Percentiles rank a stretch among this genome's conserved stretches.
Evolutionary conservation across 1,140 invertebrate genomes (phyloP).

Genomic region (Diuraphis noxia): DNA sequence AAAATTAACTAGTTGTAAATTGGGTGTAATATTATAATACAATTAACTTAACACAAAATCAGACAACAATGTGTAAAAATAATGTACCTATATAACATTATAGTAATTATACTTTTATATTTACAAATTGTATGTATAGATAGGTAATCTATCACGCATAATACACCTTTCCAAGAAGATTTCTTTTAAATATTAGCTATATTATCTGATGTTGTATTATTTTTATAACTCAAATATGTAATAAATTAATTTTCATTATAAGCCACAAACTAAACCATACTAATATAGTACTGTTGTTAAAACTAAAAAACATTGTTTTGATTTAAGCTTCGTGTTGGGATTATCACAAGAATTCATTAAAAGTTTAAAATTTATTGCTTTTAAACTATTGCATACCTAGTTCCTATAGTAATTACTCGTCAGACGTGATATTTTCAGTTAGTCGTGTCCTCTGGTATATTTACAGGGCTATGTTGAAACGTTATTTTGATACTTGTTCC

Average conservation of each 20-base stretch:
- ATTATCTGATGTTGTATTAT: not conserved
- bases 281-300: not conserved
- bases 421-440: no score
- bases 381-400: no score
- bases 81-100: not conserved
- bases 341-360: no score
- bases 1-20: conserved; percentile 4
- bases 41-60: not conserved
- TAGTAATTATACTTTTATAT: not conserved
- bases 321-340: not conserved
- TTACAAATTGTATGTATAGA: not conserved
- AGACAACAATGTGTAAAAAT: not conserved
- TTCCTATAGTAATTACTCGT: no score
- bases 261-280: not conserved
- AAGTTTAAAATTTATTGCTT: no score
- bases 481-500: no score
- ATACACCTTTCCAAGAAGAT: not conserved
- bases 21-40: not conserved
- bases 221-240: not conserved
- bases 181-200: not conserved
- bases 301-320: not conserved
- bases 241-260: not conserved
- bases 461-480: no score
- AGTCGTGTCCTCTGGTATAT: no score
- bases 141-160: no score